Percentiles rank a stretch among this genome's conserved stretches.
Conservation (phyloP, 2,113 vertebrate species). For the Odontesthes bonariensis region DNA sequence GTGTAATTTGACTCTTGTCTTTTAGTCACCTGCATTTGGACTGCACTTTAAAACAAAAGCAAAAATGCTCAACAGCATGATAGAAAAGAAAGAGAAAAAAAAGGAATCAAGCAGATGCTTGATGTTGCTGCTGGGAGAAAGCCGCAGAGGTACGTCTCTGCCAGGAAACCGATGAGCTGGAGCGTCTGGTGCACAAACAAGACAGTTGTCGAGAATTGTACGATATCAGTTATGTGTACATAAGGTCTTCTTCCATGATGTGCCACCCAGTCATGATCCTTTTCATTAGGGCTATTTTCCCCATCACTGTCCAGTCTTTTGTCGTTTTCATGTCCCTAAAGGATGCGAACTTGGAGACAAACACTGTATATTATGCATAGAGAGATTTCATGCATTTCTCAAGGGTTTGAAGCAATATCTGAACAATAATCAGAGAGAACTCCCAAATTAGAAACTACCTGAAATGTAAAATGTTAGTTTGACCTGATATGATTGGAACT, state of each 20-base stretch:
- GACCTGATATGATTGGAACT: not conserved
- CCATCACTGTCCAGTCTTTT: slow-evolving; percentile 8
- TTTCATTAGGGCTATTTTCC: slow-evolving; percentile 38
- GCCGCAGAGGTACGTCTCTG: not conserved
- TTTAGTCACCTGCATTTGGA: slow-evolving; percentile 81
- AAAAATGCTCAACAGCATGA: slow-evolving; percentile 53
- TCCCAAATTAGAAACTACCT: slow-evolving; percentile 35
- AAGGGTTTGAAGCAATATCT: slow-evolving; percentile 54
- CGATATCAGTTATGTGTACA: slow-evolving; percentile 45
- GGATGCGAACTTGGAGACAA: slow-evolving; percentile 40
- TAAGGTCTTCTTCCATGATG: slow-evolving; percentile 36
- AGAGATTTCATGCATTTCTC: slow-evolving; percentile 20
- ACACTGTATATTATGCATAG: slow-evolving; percentile 30
- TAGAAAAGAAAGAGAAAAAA: slow-evolving; percentile 10
- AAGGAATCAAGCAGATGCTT: slow-evolving; percentile 5
- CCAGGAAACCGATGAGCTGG: not conserved
- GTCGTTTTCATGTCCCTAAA: slow-evolving; percentile 16
- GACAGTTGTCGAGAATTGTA: slow-evolving; percentile 31
- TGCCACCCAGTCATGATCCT: slow-evolving; percentile 20
- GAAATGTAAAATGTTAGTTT: not conserved
- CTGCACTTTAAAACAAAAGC: slow-evolving; percentile 83
- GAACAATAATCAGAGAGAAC: slow-evolving; percentile 7
- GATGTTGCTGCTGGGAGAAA: slow-evolving; percentile 6
- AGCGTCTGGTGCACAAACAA: slow-evolving; percentile 33
- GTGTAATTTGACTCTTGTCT: slow-evolving; percentile 51